Base-by-base conservation (phyloP, 2,797 vertebrate genomes). In the Phataginus tricuspis region DNA sequence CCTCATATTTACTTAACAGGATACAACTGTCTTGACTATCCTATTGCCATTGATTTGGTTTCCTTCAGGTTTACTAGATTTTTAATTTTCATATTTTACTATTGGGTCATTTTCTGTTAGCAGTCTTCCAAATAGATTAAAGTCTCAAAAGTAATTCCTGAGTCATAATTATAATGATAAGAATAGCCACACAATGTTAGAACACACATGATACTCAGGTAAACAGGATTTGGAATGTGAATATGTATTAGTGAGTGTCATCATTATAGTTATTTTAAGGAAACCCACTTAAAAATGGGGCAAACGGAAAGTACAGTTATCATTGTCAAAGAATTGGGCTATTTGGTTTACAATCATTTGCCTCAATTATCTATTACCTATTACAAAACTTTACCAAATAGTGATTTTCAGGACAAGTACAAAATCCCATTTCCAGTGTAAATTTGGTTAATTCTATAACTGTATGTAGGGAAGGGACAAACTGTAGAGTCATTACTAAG, bases 61-160 rank as follows among this genome's bases (percentile, higher is more conserved):
- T 89, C 53, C 83, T 37, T 83, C 51, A 68, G 29, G 18, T 29
- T 61, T 82, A 53, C 69, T 93, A n/a, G 66, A 61, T 51, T 29
- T 86, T 89, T 77, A 11, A 15, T 82, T 82, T 85, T 91, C 19
- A 68, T 39, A n/a, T 95, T 82, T 86, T 96, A 57, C 23, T 23
- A 79, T 42, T 93, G 10, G 18, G 18, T 74, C 86, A 3, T 86
- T 27, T 82, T 82, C 42, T 37, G 10, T 37, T 83, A 61, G 34
- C 6, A 66, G 5, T 86, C 14, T 42, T 94, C 42, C 31, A 86
- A 66, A 63, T 68, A 86, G 49, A 87, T 83, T 84, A 61, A 71
- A 18, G 15, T 57, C 45, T 29, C 19, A 18, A 86, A 72, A 69
- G 8, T 45, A 91, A 82, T 78, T 69, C 37, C 23, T 68, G 19